Percentiles rank a stretch among this genome's conserved stretches.
Evolutionary conservation across 2,888 invertebrate species (phyloP).

Genomic region (Zygogramma bicolorata): DNA sequence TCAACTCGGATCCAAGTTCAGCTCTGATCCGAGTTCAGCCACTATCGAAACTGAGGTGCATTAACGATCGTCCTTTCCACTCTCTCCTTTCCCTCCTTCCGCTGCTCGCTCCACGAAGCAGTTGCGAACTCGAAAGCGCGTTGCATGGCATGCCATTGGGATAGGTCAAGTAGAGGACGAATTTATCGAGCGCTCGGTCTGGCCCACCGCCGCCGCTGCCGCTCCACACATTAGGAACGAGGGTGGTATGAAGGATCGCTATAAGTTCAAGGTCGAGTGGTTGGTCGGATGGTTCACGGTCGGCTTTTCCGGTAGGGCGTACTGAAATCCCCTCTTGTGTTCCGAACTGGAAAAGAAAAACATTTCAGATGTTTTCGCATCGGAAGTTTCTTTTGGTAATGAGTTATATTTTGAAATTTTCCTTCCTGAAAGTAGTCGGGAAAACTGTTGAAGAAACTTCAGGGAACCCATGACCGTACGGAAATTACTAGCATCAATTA

Average conservation of each 20-base stretch:
- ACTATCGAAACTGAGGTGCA: neutral
- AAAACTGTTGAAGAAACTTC: too few relatives aligned
- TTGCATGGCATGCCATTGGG: slow-evolving; percentile 38
- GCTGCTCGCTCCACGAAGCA: neutral
- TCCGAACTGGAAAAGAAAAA: too few relatives aligned
- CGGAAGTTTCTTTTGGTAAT: too few relatives aligned
- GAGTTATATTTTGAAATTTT: too few relatives aligned
- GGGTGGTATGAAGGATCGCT: slow-evolving; percentile 38
- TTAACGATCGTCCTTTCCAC: neutral
- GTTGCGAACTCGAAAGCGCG: neutral
- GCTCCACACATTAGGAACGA: slow-evolving; percentile 33
- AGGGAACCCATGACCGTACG: too few relatives aligned
- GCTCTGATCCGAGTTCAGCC: neutral
- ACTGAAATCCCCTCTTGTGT: too few relatives aligned
- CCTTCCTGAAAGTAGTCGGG: too few relatives aligned
- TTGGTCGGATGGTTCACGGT: too few relatives aligned
- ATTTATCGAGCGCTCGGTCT: slow-evolving; percentile 35
- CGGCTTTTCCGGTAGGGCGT: too few relatives aligned
- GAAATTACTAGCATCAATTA: too few relatives aligned
- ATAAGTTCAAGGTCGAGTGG: slow-evolving; percentile 43
- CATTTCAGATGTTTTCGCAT: too few relatives aligned
- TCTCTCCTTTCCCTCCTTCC: neutral
- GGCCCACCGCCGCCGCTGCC: neutral
- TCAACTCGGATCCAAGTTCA: too few relatives aligned
- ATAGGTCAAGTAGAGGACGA: slow-evolving; percentile 53